Evolutionary conservation across 2,113 vertebrate species (phyloP).

Genomic region (Bettongia penicillata): DNA sequence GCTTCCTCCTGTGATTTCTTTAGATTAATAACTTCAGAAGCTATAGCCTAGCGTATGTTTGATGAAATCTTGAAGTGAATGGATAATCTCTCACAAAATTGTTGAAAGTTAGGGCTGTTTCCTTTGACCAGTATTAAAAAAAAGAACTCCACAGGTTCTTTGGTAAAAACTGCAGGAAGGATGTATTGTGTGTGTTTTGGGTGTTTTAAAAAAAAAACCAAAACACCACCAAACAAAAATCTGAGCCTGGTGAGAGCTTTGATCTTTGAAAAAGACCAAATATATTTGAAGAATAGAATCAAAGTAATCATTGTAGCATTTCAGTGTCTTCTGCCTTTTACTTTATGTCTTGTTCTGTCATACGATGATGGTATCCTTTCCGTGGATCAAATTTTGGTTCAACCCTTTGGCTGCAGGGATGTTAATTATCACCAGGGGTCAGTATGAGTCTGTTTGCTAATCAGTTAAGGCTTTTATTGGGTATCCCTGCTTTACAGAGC

Average conservation of each 20-base stretch:
- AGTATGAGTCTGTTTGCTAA: conserved; percentile 10
- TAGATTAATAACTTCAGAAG: too few species aligned
- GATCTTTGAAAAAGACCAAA: not conserved
- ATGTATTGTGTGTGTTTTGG: too few species aligned
- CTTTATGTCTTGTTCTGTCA: not conserved
- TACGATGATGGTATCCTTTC: not conserved
- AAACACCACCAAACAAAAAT: not conserved
- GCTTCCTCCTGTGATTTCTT: not conserved
- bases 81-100: not conserved
- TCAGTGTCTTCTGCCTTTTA: not conserved
- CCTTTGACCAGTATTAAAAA: not conserved
- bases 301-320: not conserved
- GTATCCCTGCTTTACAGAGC: not conserved
- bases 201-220: not conserved
- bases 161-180: too few species aligned
- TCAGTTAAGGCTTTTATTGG: not conserved
- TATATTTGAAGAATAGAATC: not conserved
- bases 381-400: not conserved
- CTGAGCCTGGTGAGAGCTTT: not conserved
- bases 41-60: too few species aligned
- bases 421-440: conserved; percentile 65
- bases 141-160: not conserved
- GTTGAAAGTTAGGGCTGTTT: not conserved
- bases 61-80: not conserved
- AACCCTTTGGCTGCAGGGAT: not conserved